phyloP scores from a whole-genome alignment of 2,113 vertebrate genomes.

The Pyxicephalus adspersus region DNA sequence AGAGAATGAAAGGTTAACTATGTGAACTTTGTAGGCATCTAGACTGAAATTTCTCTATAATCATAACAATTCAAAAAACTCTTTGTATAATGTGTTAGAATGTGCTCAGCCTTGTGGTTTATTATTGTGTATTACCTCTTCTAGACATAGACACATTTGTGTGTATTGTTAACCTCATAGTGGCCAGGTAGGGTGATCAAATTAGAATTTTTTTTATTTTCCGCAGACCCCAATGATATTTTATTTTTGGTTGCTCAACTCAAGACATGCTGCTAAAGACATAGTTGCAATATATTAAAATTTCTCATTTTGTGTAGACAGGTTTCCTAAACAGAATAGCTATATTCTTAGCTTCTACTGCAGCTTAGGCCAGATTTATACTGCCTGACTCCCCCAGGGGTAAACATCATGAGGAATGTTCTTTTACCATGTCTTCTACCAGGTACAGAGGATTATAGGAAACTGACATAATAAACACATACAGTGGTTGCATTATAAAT shows the following conservation, averaged over 20 bases:
- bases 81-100: neutral
- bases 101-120: neutral
- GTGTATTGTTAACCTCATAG: neutral
- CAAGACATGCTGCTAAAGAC: too few relatives aligned
- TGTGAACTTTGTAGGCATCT: neutral
- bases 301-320: too few relatives aligned
- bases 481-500: too few relatives aligned
- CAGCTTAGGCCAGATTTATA: too few relatives aligned
- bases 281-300: too few relatives aligned
- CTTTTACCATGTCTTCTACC: too few relatives aligned
- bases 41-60: constrained; percentile 2
- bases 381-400: too few relatives aligned
- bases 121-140: neutral
- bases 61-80: constrained; percentile 9
- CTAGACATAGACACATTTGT: neutral
- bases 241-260: neutral
- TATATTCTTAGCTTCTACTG: too few relatives aligned
- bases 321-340: too few relatives aligned
- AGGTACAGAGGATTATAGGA: too few relatives aligned
- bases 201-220: neutral
- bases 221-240: neutral
- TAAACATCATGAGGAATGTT: too few relatives aligned
- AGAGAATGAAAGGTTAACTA: constrained; percentile 4
- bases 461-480: too few relatives aligned
- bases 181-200: neutral